Evolutionary conservation across 35 echinoderm and acorn worm genomes (phyloP).

Genomic region (Apostichopus parvimensis): DNA sequence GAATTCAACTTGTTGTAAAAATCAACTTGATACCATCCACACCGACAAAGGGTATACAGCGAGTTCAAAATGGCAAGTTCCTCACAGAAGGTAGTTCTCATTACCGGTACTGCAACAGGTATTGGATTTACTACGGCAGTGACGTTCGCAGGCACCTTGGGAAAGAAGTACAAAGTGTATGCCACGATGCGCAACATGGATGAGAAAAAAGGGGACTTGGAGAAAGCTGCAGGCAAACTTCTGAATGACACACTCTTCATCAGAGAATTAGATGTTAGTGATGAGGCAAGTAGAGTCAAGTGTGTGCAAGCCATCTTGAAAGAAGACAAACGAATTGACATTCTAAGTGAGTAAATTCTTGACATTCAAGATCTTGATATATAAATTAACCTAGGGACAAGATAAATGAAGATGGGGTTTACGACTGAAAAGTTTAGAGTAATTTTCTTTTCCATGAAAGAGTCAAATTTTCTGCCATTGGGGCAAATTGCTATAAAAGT

Average conservation of each 20-base stretch:
- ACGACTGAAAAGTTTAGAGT: too few relatives aligned
- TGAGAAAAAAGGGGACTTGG: constrained; percentile 13
- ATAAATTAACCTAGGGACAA: too few relatives aligned
- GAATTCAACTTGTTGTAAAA: too few relatives aligned
- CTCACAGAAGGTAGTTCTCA: constrained; percentile 12
- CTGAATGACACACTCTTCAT: constrained; percentile 35
- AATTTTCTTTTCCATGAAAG: too few relatives aligned
- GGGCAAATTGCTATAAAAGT: too few relatives aligned
- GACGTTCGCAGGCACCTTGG: not conserved
- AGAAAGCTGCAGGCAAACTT: constrained; percentile 5
- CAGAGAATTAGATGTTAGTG: constrained; percentile 29
- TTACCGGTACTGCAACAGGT: constrained; percentile 19
- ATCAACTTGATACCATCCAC: too few relatives aligned
- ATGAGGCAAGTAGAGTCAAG: not conserved
- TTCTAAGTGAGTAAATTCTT: constrained; percentile 16
- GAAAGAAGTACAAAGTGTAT: constrained; percentile 34
- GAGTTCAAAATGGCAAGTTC: not conserved
- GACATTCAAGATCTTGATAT: too few relatives aligned
- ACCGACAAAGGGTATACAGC: not conserved
- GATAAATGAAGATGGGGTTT: too few relatives aligned
- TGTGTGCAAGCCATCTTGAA: constrained; percentile 20
- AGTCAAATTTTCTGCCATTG: too few relatives aligned
- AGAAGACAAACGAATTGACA: constrained; percentile 25
- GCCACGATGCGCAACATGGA: constrained; percentile 45
- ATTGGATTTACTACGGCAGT: constrained; percentile 18